Conservation (phyloP, 2,888 invertebrate species). For the Pinctada fucata region DNA sequence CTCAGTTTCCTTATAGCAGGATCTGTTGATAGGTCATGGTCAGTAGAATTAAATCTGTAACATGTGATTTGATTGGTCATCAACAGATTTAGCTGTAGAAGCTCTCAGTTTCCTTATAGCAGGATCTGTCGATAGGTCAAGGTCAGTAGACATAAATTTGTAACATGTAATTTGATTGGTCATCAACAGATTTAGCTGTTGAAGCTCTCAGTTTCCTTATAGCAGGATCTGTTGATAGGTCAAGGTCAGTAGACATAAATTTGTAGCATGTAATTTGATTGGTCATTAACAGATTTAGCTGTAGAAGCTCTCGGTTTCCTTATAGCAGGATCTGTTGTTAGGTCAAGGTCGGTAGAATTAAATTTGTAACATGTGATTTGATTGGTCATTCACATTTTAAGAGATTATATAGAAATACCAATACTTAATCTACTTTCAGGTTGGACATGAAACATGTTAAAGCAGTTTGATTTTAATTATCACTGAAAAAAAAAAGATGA, state of each 20-base stretch:
- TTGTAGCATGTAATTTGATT: background rate
- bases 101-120: constrained; percentile 73
- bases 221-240: constrained; percentile 70
- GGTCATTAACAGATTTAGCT: no score
- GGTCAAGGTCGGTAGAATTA: constrained; percentile 60
- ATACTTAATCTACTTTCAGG: no score
- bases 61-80: constrained; percentile 10
- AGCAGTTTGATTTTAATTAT: no score
- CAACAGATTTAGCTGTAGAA: constrained; percentile 64
- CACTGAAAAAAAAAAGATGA: no score
- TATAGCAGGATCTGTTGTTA: constrained; percentile 71
- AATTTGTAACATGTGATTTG: background rate
- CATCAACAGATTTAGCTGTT: constrained; percentile 70
- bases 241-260: constrained; percentile 56
- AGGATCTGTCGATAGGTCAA: constrained; percentile 70
- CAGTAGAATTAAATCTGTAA: constrained; percentile 33
- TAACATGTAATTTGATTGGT: no score
- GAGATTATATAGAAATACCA: constrained; percentile 20
- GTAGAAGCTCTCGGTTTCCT: constrained; percentile 57
- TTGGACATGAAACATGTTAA: no score
- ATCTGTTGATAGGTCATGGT: constrained; percentile 70
- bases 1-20: constrained; percentile 71
- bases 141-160: constrained; percentile 51
- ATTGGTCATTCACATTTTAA: constrained; percentile 34
- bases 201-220: constrained; percentile 74